Base-by-base conservation (phyloP, 1,140 invertebrate genomes). In the Drosophila tristis region DNA sequence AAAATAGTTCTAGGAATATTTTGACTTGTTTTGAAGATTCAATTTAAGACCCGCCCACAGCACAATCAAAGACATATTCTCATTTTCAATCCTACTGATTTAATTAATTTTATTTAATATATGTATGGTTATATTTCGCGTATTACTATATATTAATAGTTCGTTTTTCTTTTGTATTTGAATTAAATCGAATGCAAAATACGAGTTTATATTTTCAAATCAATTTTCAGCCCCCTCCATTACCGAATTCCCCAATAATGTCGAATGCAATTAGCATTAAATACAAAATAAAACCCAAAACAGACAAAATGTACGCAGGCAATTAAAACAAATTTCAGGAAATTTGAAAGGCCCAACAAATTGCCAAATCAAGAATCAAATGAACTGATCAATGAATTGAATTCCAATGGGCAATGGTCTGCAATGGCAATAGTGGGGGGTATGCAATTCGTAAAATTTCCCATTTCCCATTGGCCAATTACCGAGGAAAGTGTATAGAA, bases 381-480 rank as follows among this genome's bases (percentile, higher is more conserved):
- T 80, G 78, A 86, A 80, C 74, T 78, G 81, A 70, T 86, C 75
- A 86, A 65, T 55, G 59, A 67, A 74, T 80, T 85, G 49, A 74
- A 80, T 67, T 77, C 64, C 64, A 65, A 77, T 77, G 62, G n/a
- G 16, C 45, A 68, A 67, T 68, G 58, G 66, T 20, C 25, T n/a
- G 35, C 49, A 23, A 20, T 15, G 2, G 4, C n/a, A 15, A 8
- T 5, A 13, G 3, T 11, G 8, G 9, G 9, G 16, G 15, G 53
- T 16, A 11, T 9, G 26, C 8, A 45, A 20, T 70, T 70, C 43
- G 66, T 70, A 58, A 49, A 70, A 70, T 71, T 71, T 71, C 15
- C 64, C 49, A 71, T 13, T 44, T 43, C 35, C 35, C 48, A 63
- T 39, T 57, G 53, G 31, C 43, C 61, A 75, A 75, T 75, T 75